These are phyloP conservation scores for Apocrypta bakeri DNA, from an alignment of 1,140 invertebrate species.

Conservation along the genomic window DNA sequence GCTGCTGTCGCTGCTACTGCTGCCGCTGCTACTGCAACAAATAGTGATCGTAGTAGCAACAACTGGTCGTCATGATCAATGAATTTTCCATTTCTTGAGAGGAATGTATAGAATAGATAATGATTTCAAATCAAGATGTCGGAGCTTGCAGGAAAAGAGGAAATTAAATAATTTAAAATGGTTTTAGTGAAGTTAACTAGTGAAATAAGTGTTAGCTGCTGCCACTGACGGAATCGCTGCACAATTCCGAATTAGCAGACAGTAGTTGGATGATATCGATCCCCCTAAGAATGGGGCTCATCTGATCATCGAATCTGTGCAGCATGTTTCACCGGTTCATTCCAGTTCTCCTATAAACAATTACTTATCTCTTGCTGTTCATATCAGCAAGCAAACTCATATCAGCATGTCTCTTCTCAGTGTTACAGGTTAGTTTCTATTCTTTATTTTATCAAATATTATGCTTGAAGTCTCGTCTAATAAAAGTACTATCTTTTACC, in stretches of 20 bases:
- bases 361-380: neutral
- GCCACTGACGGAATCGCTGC: neutral
- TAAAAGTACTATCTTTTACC: too few relatives aligned
- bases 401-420: neutral
- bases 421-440: neutral
- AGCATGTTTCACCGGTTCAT: neutral
- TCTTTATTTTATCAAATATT: too few relatives aligned
- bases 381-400: too few relatives aligned
- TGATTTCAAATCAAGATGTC: neutral
- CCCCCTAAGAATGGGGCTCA: neutral
- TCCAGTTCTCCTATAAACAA: neutral
- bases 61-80: neutral
- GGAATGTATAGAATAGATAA: neutral
- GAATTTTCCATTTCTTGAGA: neutral
- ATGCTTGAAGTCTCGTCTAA: too few relatives aligned
- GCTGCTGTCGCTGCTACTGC: too few relatives aligned
- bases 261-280: neutral
- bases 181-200: neutral
- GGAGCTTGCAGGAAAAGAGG: neutral
- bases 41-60: neutral
- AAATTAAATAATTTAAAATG: too few relatives aligned
- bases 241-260: neutral
- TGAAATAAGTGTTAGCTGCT: neutral
- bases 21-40: neutral
- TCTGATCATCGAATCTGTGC: neutral